phyloP scores from a whole-genome alignment of 92 coral and sea anemone genomes.

The Metridium senile region DNA sequence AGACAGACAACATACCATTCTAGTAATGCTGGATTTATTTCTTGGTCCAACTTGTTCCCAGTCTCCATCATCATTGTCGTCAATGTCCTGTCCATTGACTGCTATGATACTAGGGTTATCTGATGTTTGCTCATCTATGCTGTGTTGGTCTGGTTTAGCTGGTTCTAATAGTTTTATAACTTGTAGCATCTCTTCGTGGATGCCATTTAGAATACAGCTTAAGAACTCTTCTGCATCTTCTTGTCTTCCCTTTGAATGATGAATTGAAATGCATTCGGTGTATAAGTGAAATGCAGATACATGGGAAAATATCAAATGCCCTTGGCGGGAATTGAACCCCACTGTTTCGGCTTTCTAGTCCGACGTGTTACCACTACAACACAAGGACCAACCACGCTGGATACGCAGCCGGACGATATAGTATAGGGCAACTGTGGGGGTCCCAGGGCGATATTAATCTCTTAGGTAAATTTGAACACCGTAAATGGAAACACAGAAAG shows the following conservation, averaged over 20 bases:
- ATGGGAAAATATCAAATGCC: too few relatives aligned
- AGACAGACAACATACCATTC: conserved; percentile 82
- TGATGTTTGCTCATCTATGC: not conserved
- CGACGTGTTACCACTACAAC: too few relatives aligned
- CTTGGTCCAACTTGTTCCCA: conserved; percentile 99
- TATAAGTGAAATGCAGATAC: too few relatives aligned
- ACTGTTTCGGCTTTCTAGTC: too few relatives aligned
- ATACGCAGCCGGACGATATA: too few relatives aligned
- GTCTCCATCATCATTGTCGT: conserved; percentile 80
- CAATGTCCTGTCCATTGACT: conserved; percentile 35
- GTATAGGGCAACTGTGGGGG: too few relatives aligned
- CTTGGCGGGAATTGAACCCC: too few relatives aligned
- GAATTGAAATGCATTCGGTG: not conserved
- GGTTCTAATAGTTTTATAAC: conserved; percentile 51
- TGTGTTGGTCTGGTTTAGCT: conserved; percentile 27
- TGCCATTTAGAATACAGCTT: conserved; percentile 92
- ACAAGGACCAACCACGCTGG: too few relatives aligned
- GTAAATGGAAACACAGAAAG: too few relatives aligned
- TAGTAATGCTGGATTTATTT: conserved; percentile 94
- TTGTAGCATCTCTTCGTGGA: conserved; percentile 89
- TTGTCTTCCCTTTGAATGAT: conserved; percentile 72
- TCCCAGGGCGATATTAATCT: too few relatives aligned
- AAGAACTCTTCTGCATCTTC: conserved; percentile 98
- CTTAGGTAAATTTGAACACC: too few relatives aligned
- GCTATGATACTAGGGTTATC: conserved; percentile 30